These are phyloP conservation scores for Zaprionus camerounensis DNA, from an alignment of 1,140 invertebrate genomes.

Conservation along the genomic window DNA sequence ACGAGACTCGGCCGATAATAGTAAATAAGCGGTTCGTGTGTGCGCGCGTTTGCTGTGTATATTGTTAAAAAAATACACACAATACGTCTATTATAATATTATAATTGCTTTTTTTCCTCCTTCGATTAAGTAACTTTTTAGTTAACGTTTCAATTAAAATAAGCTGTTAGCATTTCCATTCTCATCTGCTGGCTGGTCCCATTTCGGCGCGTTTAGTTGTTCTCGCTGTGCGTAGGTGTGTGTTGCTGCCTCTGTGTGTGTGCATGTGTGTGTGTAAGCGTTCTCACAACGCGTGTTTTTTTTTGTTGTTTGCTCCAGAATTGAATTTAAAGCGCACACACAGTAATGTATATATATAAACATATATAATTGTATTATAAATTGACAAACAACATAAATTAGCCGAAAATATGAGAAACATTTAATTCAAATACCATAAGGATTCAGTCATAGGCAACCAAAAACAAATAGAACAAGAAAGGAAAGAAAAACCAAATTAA, in stretches of 20 bases:
- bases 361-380: slow-evolving; percentile 17
- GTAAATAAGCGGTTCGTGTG: slow-evolving; percentile 47
- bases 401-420: slow-evolving; percentile 19
- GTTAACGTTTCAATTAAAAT: slow-evolving; percentile 13
- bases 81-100: slow-evolving; percentile 30
- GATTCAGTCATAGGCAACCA: slow-evolving; percentile 17
- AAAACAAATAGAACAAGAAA: slow-evolving; percentile 43
- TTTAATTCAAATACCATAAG: slow-evolving; percentile 10
- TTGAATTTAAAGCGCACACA: slow-evolving; percentile 9
- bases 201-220: slow-evolving; percentile 28
- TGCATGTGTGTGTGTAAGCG: slow-evolving; percentile 4
- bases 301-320: slow-evolving; percentile 36
- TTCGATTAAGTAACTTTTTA: slow-evolving; percentile 9
- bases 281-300: slow-evolving; percentile 28
- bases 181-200: slow-evolving; percentile 8
- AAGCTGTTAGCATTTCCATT: slow-evolving; percentile 4
- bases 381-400: slow-evolving; percentile 4
- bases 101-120: slow-evolving; percentile 22
- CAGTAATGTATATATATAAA: slow-evolving; percentile 8
- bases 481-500: slow-evolving; percentile 10
- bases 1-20: slow-evolving; percentile 41
- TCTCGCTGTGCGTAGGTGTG: slow-evolving; percentile 23
- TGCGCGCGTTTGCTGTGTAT: slow-evolving; percentile 30
- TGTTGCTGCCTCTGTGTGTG: slow-evolving; percentile 6
- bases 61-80: slow-evolving; percentile 35